phyloP scores from a whole-genome alignment of 2,113 vertebrate genomes.

The Cavia porcellus region DNA sequence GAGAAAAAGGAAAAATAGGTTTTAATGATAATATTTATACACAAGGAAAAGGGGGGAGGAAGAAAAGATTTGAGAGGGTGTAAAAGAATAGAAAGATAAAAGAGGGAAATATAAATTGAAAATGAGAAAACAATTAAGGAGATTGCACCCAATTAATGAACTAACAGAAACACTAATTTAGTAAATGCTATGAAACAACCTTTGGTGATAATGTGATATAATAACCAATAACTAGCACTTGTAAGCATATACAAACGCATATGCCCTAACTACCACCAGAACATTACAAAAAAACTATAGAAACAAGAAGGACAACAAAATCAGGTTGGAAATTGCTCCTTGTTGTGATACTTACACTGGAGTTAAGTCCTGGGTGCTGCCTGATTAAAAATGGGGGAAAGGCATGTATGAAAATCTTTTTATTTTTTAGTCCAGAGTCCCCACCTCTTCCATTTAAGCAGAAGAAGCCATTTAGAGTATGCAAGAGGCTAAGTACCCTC shows the following conservation, averaged over 20 bases:
- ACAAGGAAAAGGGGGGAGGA: too few species aligned
- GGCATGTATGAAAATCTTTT: neutral
- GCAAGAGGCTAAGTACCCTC: neutral
- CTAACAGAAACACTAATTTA: neutral
- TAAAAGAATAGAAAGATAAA: too few species aligned
- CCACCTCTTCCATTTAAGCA: neutral
- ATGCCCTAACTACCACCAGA: neutral
- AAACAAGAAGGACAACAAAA: neutral
- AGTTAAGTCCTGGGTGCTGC: neutral
- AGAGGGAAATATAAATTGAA: neutral
- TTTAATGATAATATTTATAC: neutral
- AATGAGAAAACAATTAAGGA: neutral
- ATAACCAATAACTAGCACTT: neutral
- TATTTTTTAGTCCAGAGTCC: neutral
- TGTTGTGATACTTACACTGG: neutral
- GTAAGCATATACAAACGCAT: neutral
- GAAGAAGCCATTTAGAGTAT: neutral
- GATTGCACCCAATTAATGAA: neutral
- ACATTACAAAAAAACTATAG: neutral
- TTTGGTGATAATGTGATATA: neutral
- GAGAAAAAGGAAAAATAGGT: neutral
- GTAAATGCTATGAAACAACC: neutral
- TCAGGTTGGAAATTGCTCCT: neutral
- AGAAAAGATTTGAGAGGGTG: too few species aligned
- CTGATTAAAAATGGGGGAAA: neutral